These are phyloP conservation scores for Trachemys scripta DNA, from an alignment of 2,113 vertebrate species.

Conservation along the genomic window DNA sequence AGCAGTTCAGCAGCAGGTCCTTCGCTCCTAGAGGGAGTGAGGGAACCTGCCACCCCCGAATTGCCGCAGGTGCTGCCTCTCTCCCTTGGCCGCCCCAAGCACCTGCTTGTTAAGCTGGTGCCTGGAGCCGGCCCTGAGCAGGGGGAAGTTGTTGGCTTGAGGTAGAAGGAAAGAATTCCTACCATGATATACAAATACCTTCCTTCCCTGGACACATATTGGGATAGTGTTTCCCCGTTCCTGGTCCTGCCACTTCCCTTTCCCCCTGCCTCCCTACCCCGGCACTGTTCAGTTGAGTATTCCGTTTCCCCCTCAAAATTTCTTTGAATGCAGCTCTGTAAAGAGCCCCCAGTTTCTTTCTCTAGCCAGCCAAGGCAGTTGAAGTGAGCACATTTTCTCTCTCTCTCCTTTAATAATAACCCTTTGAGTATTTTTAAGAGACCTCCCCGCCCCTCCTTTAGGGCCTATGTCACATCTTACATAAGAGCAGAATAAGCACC, in stretches of 20 bases:
- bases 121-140: no score
- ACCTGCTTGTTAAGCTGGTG: no score
- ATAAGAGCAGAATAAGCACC: not conserved
- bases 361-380: not conserved
- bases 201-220: not conserved
- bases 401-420: not conserved
- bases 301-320: not conserved
- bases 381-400: not conserved
- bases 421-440: not conserved
- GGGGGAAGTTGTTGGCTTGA: not conserved
- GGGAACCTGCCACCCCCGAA: no score
- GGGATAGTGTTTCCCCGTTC: not conserved
- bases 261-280: not conserved
- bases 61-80: no score
- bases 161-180: not conserved
- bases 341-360: not conserved
- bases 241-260: not conserved
- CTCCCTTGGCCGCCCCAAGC: no score
- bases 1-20: no score
- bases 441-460: not conserved
- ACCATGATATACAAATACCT: not conserved
- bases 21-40: no score
- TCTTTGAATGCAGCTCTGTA: not conserved
- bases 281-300: not conserved
- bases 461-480: not conserved